These are phyloP conservation scores for Zaprionus vittiger DNA, from an alignment of 1,140 invertebrate genomes.

Conservation along the genomic window DNA sequence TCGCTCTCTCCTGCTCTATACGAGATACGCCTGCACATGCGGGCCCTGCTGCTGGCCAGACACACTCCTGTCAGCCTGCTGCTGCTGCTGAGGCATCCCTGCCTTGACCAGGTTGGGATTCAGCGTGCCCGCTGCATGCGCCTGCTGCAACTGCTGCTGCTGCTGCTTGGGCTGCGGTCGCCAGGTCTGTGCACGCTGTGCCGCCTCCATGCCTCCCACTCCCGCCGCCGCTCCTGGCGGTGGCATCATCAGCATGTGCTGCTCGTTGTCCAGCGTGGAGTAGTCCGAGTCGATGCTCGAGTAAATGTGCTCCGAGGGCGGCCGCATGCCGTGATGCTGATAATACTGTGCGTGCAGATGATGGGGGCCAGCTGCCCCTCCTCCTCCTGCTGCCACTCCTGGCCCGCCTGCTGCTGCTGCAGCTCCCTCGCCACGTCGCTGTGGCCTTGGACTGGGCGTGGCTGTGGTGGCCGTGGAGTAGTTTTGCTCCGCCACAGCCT, in stretches of 20 bases:
- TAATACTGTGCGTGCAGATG: slow-evolving; percentile 83
- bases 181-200: slow-evolving; percentile 69
- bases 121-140: slow-evolving; percentile 16
- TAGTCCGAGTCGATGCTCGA: slow-evolving; percentile 94
- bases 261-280: slow-evolving; percentile 82
- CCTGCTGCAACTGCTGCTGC: slow-evolving; percentile 26
- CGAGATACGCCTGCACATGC: slow-evolving; percentile 74
- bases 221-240: slow-evolving; percentile 16
- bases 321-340: slow-evolving; percentile 85
- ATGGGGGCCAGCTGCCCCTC: slow-evolving; percentile 28
- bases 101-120: slow-evolving; percentile 39
- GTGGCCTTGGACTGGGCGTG: slow-evolving; percentile 87
- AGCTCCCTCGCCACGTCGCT: slow-evolving; percentile 85
- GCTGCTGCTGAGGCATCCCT: slow-evolving; percentile 42
- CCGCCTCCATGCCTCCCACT: neutral
- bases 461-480: slow-evolving; percentile 88
- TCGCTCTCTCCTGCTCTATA: slow-evolving; percentile 37
- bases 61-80: slow-evolving; percentile 45
- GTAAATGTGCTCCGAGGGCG: slow-evolving; percentile 93
- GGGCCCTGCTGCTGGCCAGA: slow-evolving; percentile 69
- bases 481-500: slow-evolving; percentile 85
- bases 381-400: slow-evolving; percentile 2
- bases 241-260: slow-evolving; percentile 80
- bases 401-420: neutral
- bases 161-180: slow-evolving; percentile 65